Percentiles rank a stretch among this genome's conserved stretches.
phyloP scores from a whole-genome alignment of 2,888 invertebrate species.

The Cantharis rustica region DNA sequence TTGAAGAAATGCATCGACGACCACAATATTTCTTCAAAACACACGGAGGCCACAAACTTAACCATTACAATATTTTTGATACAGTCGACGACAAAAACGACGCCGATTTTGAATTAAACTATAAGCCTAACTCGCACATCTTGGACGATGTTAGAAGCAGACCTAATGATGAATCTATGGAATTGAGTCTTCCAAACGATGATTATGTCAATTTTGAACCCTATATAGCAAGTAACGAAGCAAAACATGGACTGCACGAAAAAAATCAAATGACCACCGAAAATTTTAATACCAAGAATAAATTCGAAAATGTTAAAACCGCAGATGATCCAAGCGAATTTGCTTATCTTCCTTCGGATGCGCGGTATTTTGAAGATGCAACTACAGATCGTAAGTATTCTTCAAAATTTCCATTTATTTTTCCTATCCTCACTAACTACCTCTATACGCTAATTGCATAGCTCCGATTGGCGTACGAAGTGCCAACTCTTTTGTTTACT shows the following conservation, averaged over 20 bases:
- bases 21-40: conserved; percentile 24
- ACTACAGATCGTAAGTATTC: conserved; percentile 23
- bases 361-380: conserved; percentile 47
- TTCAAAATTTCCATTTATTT: no score
- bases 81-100: conserved; percentile 7
- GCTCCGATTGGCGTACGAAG: no score
- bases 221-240: not conserved
- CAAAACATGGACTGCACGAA: conserved; percentile 11
- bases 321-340: conserved; percentile 49
- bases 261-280: conserved; percentile 28
- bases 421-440: no score
- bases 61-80: conserved; percentile 4
- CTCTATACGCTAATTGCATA: no score
- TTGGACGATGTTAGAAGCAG: conserved; percentile 43
- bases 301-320: conserved; percentile 36
- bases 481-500: no score
- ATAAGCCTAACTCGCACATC: conserved; percentile 38
- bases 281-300: conserved; percentile 25
- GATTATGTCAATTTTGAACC: not conserved
- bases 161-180: conserved; percentile 38
- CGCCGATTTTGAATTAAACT: conserved; percentile 17
- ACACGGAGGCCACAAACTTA: not conserved
- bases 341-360: conserved; percentile 52
- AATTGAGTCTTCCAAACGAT: conserved; percentile 42
- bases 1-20: conserved; percentile 14